Evolutionary conservation across 92 coral and sea anemone genomes (phyloP), one percentile per base, ranked within the genome.

Genomic region (Paramuricea clavata): DNA sequence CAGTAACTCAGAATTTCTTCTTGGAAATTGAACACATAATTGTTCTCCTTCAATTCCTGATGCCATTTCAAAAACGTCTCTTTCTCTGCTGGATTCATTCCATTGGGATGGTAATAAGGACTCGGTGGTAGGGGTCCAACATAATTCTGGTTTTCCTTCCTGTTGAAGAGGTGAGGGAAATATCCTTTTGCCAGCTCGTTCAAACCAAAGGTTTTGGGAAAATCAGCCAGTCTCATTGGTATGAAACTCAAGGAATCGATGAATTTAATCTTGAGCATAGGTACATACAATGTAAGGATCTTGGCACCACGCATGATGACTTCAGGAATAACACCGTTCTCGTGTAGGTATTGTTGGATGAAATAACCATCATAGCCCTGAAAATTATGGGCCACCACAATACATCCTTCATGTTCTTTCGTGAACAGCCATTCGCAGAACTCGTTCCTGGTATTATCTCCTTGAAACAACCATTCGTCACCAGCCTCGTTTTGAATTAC

Each of bases 81-180:
- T n/a, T n/a, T n/a, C n/a, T n/a, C n/a, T n/a, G n/a, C n/a, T n/a
- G n/a, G n/a, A n/a, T n/a, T n/a, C n/a, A 39, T 39, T 39, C 44
- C 44, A 10, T 65, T 27, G 15, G 36, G 35, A 25, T 13, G 1
- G 22, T 21, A 13, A 13, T 0, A 65, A 33, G 34, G 77, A 78
- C 86, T 83, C 22, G 12, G 84, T 74, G 2, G 89, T 89, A 69
- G 78, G 62, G 33, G 12, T 67, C 13, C 78, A 85, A 11, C 89
- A 85, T 0, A 74, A 13, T 3, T 86, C 49, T 7, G 42, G 72
- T 43, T 83, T 82, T 30, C 39, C 6, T 44, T 34, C 69, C 19
- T 68, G 67, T 35, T 50, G 12, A n/a, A 39, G 36, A 62, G 26
- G 50, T 43, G 17, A 21, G 62, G 83, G 41, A 88, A 12, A 74